Evolutionary conservation across 1,140 invertebrate genomes (phyloP).

Genomic region (Drosophila mayri): DNA sequence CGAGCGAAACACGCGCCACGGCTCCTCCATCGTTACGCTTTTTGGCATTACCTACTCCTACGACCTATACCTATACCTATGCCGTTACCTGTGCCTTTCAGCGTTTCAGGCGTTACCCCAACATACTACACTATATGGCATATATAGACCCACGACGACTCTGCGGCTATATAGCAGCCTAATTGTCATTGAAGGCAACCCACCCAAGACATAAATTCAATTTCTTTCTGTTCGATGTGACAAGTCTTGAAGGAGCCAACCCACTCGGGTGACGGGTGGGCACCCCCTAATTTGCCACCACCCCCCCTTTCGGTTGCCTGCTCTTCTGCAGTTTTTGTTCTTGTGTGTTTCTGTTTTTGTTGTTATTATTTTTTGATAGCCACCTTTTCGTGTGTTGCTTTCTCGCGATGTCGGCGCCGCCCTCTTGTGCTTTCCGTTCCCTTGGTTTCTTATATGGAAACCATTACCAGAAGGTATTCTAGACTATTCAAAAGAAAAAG

Average conservation of each 20-base stretch:
- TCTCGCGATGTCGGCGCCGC: conserved; percentile 45
- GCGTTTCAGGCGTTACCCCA: conserved; percentile 13
- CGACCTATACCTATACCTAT: conserved; percentile 10
- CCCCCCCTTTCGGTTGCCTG: neutral
- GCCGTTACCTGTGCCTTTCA: conserved; percentile 28
- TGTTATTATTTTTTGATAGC: conserved; percentile 68
- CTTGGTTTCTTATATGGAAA: conserved; percentile 5
- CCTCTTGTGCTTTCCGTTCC: conserved; percentile 8
- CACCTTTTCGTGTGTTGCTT: conserved; percentile 59
- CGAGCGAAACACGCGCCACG: conserved; percentile 57
- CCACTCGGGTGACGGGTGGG: conserved; percentile 17
- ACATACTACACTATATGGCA: conserved; percentile 4
- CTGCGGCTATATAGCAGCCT: conserved; percentile 55
- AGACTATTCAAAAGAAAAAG: neutral
- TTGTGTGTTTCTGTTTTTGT: conserved; percentile 24
- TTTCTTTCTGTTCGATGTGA: conserved; percentile 69
- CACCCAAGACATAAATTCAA: conserved; percentile 69
- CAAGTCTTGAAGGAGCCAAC: conserved; percentile 40
- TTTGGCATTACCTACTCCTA: conserved; percentile 21
- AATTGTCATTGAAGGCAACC: conserved; percentile 72
- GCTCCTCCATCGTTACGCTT: conserved; percentile 28
- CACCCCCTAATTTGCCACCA: conserved; percentile 3
- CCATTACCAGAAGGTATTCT: neutral
- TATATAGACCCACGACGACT: conserved; percentile 17
- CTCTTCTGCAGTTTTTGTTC: neutral